phyloP scores from a whole-genome alignment of 2,888 invertebrate species.

The Platypus cylindrus region DNA sequence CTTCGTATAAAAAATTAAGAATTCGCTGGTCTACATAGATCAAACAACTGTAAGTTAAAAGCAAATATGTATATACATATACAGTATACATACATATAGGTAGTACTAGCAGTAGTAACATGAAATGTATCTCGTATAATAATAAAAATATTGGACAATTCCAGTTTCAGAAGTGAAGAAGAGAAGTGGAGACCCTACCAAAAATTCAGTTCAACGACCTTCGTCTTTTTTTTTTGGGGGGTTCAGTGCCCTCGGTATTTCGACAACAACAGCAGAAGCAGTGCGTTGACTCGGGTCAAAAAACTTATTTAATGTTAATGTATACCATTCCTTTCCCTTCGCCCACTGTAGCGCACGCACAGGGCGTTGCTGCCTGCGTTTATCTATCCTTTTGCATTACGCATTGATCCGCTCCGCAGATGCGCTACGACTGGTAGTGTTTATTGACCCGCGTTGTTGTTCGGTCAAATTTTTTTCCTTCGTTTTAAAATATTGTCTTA shows the following conservation, averaged over 20 bases:
- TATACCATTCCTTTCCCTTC: constrained; percentile 14
- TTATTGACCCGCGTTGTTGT: constrained; percentile 15
- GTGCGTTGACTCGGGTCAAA: constrained; percentile 29
- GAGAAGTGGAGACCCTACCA: constrained; percentile 5
- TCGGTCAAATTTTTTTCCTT: constrained; percentile 23
- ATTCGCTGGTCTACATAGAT: no score
- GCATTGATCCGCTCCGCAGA: constrained; percentile 10
- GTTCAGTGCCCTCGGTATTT: constrained; percentile 14
- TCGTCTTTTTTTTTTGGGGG: constrained; percentile 7
- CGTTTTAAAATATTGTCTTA: neutral
- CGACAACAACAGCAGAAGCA: constrained; percentile 12
- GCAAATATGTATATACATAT: no score
- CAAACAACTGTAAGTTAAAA: no score
- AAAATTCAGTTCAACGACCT: constrained; percentile 9
- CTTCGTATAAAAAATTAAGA: no score
- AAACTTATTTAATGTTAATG: constrained; percentile 23
- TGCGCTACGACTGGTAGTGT: constrained; percentile 14
- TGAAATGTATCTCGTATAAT: no score
- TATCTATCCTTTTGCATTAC: constrained; percentile 13
- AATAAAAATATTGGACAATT: no score
- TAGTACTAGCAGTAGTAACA: no score
- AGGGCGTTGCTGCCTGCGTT: constrained; percentile 27
- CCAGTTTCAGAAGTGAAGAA: constrained; percentile 1
- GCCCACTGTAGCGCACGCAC: constrained; percentile 27
- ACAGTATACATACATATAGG: no score